phyloP scores from a whole-genome alignment of 2,113 vertebrate genomes.

The Galbula dea region DNA sequence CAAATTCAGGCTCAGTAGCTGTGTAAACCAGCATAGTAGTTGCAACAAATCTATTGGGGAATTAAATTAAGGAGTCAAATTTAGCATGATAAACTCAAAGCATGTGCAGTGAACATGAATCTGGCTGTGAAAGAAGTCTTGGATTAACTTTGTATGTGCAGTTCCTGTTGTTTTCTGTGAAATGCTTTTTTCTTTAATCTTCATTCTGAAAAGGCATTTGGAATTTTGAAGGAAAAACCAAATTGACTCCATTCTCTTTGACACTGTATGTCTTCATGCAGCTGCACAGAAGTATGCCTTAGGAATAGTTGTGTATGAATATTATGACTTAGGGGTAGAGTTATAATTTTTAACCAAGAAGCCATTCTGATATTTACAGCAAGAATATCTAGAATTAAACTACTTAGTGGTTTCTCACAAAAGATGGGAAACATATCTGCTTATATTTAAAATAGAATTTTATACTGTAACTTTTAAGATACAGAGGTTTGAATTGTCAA shows the following conservation, averaged over 20 bases:
- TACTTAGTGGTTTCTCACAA: background rate
- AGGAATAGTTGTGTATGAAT: background rate
- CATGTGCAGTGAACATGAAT: background rate
- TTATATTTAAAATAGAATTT: background rate
- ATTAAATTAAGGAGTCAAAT: background rate
- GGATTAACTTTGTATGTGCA: background rate
- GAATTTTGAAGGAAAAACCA: background rate
- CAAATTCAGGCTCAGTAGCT: background rate
- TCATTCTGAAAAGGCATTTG: background rate
- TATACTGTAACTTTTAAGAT: background rate
- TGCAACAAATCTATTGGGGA: background rate
- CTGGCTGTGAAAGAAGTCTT: background rate
- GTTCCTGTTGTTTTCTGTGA: background rate
- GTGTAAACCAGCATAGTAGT: background rate
- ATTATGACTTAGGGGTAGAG: background rate
- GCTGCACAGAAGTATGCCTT: background rate
- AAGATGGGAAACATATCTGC: background rate
- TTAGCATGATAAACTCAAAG: background rate
- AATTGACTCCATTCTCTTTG: background rate
- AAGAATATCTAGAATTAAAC: background rate
- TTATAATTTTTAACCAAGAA: background rate
- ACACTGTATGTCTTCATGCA: background rate
- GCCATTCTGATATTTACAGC: background rate
- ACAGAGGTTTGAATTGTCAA: rapidly evolving
- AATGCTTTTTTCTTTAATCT: background rate